phyloP scores from a whole-genome alignment of 1,140 invertebrate genomes.

The Zaprionus gabonicus region DNA sequence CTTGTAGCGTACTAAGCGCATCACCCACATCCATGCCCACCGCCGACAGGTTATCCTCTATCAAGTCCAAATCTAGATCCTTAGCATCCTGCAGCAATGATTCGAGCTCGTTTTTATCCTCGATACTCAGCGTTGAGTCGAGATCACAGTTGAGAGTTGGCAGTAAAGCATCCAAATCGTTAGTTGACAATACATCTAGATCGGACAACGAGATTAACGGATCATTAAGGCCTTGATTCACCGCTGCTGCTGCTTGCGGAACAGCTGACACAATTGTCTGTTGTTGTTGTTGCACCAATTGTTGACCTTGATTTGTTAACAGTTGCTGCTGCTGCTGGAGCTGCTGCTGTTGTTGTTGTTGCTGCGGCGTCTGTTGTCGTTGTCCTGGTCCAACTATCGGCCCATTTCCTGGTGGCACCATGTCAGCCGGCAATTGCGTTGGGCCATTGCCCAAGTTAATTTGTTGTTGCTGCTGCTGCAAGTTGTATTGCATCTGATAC shows the following conservation, averaged over 20 bases:
- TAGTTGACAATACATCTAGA: slow-evolving; percentile 85
- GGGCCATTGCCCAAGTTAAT: slow-evolving; percentile 70
- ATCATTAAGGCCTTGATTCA: slow-evolving; percentile 59
- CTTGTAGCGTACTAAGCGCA: slow-evolving; percentile 63
- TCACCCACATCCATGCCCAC: slow-evolving; percentile 80
- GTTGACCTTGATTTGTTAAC: slow-evolving; percentile 20
- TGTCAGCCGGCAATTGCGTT: slow-evolving; percentile 31
- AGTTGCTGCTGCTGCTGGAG: slow-evolving; percentile 44
- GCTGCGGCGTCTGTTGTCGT: slow-evolving; percentile 38
- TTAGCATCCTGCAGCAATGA: slow-evolving; percentile 83
- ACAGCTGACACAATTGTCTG: slow-evolving; percentile 23
- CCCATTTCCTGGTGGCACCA: slow-evolving; percentile 21
- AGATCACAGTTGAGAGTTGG: slow-evolving; percentile 86
- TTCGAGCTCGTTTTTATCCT: slow-evolving; percentile 84
- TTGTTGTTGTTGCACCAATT: slow-evolving; percentile 24
- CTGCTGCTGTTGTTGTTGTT: slow-evolving; percentile 23
- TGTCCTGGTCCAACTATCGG: slow-evolving; percentile 12
- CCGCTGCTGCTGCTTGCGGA: slow-evolving; percentile 29
- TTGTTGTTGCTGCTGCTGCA: slow-evolving; percentile 85
- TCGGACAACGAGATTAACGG: slow-evolving; percentile 78
- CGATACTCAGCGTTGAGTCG: slow-evolving; percentile 85
- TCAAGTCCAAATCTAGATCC: slow-evolving; percentile 81
- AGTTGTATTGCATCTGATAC: slow-evolving; percentile 87
- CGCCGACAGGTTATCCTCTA: slow-evolving; percentile 77
- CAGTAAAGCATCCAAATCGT: slow-evolving; percentile 88